A percentile compares a stretch with the other conserved stretches of the same genome.
phyloP scores from a whole-genome alignment of 2,888 invertebrate genomes.

The Agrilus mali region DNA sequence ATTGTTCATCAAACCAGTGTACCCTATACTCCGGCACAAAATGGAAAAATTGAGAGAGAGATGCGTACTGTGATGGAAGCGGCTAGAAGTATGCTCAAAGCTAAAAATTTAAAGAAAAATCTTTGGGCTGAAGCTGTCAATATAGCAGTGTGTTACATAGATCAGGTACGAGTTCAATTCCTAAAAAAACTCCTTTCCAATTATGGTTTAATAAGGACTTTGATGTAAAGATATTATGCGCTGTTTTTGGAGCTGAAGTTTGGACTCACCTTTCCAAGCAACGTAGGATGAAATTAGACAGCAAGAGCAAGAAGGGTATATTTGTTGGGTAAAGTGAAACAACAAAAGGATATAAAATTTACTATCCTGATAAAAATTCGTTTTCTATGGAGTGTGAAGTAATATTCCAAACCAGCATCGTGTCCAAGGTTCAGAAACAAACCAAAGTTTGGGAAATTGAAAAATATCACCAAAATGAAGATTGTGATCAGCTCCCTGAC shows the following conservation, averaged over 20 bases:
- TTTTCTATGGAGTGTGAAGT: slow-evolving; percentile 11
- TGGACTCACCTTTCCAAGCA: slow-evolving; percentile 25
- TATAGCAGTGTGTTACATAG: too few species aligned
- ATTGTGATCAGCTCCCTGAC: too few species aligned
- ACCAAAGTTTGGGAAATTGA: too few species aligned
- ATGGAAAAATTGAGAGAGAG: slow-evolving; percentile 24
- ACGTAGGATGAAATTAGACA: slow-evolving; percentile 21
- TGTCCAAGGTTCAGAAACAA: too few species aligned
- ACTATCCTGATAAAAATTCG: slow-evolving; percentile 10
- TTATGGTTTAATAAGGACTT: too few species aligned
- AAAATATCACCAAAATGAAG: too few species aligned
- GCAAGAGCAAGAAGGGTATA: slow-evolving; percentile 20
- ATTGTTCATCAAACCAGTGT: slow-evolving; percentile 20
- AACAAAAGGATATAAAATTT: slow-evolving; percentile 13
- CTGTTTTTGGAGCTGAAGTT: slow-evolving; percentile 25
- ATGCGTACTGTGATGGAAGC: slow-evolving; percentile 25
- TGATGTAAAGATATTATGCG: slow-evolving; percentile 19
- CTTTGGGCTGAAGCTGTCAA: too few species aligned
- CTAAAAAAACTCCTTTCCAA: too few species aligned
- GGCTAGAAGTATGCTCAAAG: slow-evolving; percentile 18
- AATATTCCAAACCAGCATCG: slow-evolving; percentile 2
- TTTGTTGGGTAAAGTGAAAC: slow-evolving; percentile 28
- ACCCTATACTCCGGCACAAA: slow-evolving; percentile 25
- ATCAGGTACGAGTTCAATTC: too few species aligned
- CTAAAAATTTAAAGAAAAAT: slow-evolving; percentile 13